Evolutionary conservation across 2,797 vertebrate species (phyloP).

Genomic region (Phoebastria nigripes): DNA sequence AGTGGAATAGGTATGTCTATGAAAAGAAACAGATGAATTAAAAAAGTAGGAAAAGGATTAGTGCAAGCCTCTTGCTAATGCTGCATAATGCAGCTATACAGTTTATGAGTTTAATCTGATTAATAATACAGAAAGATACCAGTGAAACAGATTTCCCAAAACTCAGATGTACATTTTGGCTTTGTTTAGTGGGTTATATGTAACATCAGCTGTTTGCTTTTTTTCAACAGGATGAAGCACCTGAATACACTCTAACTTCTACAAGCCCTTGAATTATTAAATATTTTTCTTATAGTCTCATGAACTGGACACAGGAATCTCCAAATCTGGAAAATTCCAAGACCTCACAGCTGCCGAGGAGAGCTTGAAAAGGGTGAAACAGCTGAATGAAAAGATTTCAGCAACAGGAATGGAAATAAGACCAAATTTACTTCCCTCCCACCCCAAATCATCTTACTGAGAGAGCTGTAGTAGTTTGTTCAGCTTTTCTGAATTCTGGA

Average conservation of each 20-base stretch:
- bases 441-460: not conserved
- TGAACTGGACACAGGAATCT: not conserved
- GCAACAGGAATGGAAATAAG: not conserved
- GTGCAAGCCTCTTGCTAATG: not conserved
- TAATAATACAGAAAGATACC: not conserved
- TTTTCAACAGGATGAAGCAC: not conserved
- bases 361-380: not conserved
- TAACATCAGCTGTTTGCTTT: not conserved
- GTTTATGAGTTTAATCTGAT: not conserved
- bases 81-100: not conserved
- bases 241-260: not conserved
- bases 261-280: not conserved
- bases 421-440: not conserved
- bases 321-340: not conserved
- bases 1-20: not conserved
- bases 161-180: not conserved
- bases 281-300: not conserved
- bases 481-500: not conserved
- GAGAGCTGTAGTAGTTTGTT: not conserved
- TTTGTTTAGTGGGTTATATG: not conserved
- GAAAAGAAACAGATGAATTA: not conserved
- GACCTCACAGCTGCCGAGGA: not conserved
- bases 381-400: not conserved
- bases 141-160: not conserved
- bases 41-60: not conserved